These are phyloP conservation scores for Celastrina argiolus DNA, from an alignment of 2,888 invertebrate species.

Conservation along the genomic window DNA sequence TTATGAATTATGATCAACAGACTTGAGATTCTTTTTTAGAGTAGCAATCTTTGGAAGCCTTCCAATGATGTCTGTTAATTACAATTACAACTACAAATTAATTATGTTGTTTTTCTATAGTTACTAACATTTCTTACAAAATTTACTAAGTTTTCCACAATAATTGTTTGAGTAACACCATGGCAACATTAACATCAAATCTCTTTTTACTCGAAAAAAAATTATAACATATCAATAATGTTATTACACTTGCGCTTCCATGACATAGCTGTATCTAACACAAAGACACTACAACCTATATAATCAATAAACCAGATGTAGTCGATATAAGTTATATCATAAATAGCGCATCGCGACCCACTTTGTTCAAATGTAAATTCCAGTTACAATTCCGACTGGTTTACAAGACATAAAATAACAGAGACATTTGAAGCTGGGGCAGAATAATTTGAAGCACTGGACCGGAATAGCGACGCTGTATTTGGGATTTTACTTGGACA, in stretches of 20 bases:
- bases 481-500: background rate
- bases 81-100: no score
- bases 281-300: background rate
- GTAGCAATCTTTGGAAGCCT: no score
- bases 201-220: no score
- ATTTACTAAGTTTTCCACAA: no score
- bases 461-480: background rate
- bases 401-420: constrained; percentile 21
- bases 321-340: constrained; percentile 2
- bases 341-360: constrained; percentile 10
- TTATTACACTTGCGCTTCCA: background rate
- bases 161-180: no score
- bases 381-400: constrained; percentile 7
- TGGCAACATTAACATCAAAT: no score
- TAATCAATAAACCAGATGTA: constrained; percentile 6
- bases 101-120: no score
- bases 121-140: no score
- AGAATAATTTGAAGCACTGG: constrained; percentile 3
- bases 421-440: constrained; percentile 9
- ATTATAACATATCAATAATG: no score
- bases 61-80: no score
- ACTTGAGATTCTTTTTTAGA: no score
- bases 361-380: constrained; percentile 9
- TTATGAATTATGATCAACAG: no score
- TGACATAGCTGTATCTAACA: background rate